Evolutionary conservation across 1,140 invertebrate species (phyloP), one percentile per base, ranked within the genome.

Genomic region (Lepidurus packardi): DNA sequence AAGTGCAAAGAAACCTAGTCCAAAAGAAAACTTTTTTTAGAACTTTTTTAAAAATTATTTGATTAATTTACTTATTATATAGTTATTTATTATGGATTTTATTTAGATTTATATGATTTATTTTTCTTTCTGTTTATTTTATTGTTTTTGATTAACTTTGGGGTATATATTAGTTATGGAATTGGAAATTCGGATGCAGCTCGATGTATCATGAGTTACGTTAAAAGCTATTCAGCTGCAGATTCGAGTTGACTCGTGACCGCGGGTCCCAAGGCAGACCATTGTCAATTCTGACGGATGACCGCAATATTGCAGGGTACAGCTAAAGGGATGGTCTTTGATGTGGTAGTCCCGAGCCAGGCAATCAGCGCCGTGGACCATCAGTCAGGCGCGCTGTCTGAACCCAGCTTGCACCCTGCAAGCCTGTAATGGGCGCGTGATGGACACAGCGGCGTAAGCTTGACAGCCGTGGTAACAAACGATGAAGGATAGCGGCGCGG

Each of bases 271-370:
- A 65, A 65, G 53, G 53, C 8, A 65, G 16, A 65, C 53, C 53
- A 65, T 65, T 65, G 53, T 65, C 53, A 65, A 21, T 65, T 65
- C 53, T 65, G 53, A 65, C 53, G 53, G 53, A 65, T 65, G 53
- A 65, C 53, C 53, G 53, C 53, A 65, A 65, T 65, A 65, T 65
- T 65, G 53, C 53, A 65, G 53, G 53, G 53, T 21, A 65, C 53
- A 65, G 53, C 53, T n/a, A 65, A 65, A 65, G 53, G 53, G 53
- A 65, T 65, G 53, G 53, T 65, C 53, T 65, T 65, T 65, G 53
- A 65, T 65, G 53, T 65, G 53, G 53, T 65, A 65, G 53, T 65
- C 53, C 53, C 53, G 53, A 65, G 53, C 53, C 53, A 65, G 53
- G 53, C 53, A 65, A 65, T 65, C 53, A 65, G 53, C 53, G 53